Evolutionary conservation across 2,113 vertebrate species (phyloP).

Genomic region (Polypterus bichir): DNA sequence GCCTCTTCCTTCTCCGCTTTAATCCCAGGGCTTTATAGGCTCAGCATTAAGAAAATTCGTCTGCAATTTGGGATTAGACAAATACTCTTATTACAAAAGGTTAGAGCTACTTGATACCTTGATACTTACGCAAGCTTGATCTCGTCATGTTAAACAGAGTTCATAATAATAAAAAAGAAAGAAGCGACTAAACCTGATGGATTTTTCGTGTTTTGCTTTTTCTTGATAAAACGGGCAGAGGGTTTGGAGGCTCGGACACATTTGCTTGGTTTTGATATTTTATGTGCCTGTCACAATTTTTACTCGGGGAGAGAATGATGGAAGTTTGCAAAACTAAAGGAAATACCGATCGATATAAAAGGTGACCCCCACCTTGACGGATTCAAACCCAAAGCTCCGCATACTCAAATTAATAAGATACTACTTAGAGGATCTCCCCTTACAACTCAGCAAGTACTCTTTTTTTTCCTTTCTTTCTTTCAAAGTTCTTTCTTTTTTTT

Average conservation of each 20-base stretch:
- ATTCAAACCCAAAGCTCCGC: too few relatives aligned
- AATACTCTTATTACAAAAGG: slow-evolving; percentile 69
- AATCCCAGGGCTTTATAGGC: slow-evolving; percentile 75
- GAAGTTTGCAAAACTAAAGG: too few relatives aligned
- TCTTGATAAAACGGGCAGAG: too few relatives aligned
- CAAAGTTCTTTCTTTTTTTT: slow-evolving; percentile 11
- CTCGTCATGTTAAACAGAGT: slow-evolving; percentile 44
- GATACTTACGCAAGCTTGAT: slow-evolving; percentile 52
- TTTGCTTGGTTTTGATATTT: neutral
- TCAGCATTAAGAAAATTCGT: slow-evolving; percentile 74
- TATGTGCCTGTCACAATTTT: neutral
- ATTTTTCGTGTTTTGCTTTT: slow-evolving; percentile 16
- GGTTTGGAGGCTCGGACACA: too few relatives aligned
- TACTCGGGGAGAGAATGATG: too few relatives aligned
- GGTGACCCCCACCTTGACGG: too few relatives aligned
- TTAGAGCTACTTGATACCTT: slow-evolving; percentile 64
- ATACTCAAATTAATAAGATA: too few relatives aligned
- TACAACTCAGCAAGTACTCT: neutral
- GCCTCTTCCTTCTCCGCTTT: slow-evolving; percentile 36
- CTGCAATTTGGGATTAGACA: slow-evolving; percentile 85
- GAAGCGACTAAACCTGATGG: slow-evolving; percentile 26
- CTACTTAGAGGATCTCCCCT: too few relatives aligned
- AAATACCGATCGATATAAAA: too few relatives aligned
- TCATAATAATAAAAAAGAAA: slow-evolving; percentile 23
- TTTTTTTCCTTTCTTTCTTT: slow-evolving; percentile 13